Evolutionary conservation across 2,113 vertebrate species (phyloP).

Genomic region (Rhombomys opimus): DNA sequence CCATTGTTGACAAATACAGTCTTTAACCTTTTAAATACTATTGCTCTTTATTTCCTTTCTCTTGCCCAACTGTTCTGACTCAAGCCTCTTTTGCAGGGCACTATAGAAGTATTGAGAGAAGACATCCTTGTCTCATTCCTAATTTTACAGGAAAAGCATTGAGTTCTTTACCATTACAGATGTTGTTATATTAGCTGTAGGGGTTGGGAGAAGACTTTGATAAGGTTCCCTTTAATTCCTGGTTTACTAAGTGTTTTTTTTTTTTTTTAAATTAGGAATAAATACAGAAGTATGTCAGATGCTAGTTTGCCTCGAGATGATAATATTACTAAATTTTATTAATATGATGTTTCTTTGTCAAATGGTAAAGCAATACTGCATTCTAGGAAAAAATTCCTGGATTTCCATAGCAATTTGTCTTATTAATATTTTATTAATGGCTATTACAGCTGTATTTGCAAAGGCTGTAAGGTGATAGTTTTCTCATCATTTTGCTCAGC

Average conservation of each 20-base stretch:
- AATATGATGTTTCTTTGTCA: background rate
- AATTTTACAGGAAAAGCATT: background rate
- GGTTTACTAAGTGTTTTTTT: background rate
- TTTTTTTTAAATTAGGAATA: background rate
- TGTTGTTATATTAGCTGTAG: background rate
- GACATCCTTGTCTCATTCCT: background rate
- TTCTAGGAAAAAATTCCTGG: background rate
- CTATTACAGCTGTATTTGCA: constrained; percentile 1
- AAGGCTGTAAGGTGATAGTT: background rate
- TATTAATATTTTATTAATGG: constrained; percentile 23
- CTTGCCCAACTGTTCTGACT: background rate
- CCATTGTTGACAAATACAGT: background rate
- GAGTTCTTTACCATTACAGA: background rate
- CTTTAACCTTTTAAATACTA: background rate
- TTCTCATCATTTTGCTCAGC: constrained; percentile 13
- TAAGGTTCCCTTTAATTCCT: background rate
- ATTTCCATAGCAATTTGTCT: constrained; percentile 17
- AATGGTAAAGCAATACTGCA: background rate
- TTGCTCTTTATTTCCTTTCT: background rate
- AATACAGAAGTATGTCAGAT: background rate
- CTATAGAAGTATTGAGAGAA: background rate
- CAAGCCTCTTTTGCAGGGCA: background rate
- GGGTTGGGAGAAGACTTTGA: background rate
- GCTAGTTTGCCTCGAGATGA: background rate
- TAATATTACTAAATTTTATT: background rate